These are phyloP conservation scores for Drosophila lacteicornis DNA, from an alignment of 1,140 invertebrate species.

Conservation along the genomic window DNA sequence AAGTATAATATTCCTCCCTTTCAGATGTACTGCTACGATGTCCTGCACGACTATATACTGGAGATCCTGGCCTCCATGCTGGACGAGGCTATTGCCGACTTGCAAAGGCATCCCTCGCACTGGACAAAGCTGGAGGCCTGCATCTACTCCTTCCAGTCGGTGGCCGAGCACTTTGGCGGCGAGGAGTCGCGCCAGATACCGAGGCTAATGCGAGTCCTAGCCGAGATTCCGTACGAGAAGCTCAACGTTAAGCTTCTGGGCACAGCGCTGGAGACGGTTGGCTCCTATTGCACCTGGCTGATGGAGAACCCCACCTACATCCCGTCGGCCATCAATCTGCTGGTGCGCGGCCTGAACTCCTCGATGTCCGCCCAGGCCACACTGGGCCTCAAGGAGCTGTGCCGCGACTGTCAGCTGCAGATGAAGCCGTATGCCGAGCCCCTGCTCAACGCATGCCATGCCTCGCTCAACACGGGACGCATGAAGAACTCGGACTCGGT, in stretches of 20 bases:
- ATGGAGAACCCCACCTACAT: slow-evolving; percentile 87
- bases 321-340: slow-evolving; percentile 86
- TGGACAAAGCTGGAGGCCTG: slow-evolving; percentile 88
- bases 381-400: slow-evolving; percentile 94
- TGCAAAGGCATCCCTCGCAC: slow-evolving; percentile 84
- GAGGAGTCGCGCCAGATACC: slow-evolving; percentile 88
- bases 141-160: slow-evolving; percentile 92
- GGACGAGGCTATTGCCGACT: slow-evolving; percentile 85
- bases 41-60: slow-evolving; percentile 90
- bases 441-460: slow-evolving; percentile 88
- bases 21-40: slow-evolving; percentile 93
- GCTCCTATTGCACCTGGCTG: slow-evolving; percentile 94
- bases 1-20: slow-evolving; percentile 13
- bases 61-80: slow-evolving; percentile 88
- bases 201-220: slow-evolving; percentile 89
- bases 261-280: slow-evolving; percentile 90
- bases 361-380: slow-evolving; percentile 92
- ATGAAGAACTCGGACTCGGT: slow-evolving; percentile 88
- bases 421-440: slow-evolving; percentile 90
- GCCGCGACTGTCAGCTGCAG: slow-evolving; percentile 90
- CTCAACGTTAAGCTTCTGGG: slow-evolving; percentile 87
- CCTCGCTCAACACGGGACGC: slow-evolving; percentile 85
- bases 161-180: slow-evolving; percentile 90
- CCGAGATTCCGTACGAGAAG: slow-evolving; percentile 88
- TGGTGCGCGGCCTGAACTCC: slow-evolving; percentile 89